These are phyloP conservation scores for Mugil cephalus DNA, from an alignment of 2,113 vertebrate genomes.

Conservation along the genomic window DNA sequence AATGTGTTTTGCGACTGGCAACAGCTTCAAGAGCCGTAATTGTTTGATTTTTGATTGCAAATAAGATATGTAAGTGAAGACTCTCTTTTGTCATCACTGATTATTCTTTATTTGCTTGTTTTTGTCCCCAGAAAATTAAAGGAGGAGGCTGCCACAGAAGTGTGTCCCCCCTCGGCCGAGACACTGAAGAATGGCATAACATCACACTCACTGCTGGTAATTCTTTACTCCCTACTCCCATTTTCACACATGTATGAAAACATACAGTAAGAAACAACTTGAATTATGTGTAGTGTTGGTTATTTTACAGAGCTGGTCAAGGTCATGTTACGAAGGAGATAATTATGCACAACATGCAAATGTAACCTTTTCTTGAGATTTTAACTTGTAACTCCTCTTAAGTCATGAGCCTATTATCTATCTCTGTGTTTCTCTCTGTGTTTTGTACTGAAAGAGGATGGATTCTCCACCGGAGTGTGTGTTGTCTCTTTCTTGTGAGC, in stretches of 20 bases:
- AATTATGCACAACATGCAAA: conserved; percentile 50
- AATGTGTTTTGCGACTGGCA: not conserved
- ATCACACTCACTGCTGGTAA: conserved; percentile 78
- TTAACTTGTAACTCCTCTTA: conserved; percentile 21
- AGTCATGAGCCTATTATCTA: conserved; percentile 14
- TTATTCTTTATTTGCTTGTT: conserved; percentile 7
- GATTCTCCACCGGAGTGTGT: conserved; percentile 86
- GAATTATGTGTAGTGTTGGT: conserved; percentile 5
- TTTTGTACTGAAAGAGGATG: conserved; percentile 78
- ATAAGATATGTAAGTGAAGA: conserved; percentile 5
- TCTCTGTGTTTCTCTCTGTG: conserved; percentile 24
- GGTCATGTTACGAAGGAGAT: conserved; percentile 31
- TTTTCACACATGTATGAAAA: not conserved
- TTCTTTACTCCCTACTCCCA: not conserved
- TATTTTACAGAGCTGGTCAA: conserved; percentile 27
- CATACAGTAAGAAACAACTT: conserved; percentile 3
- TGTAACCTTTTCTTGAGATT: conserved; percentile 24
- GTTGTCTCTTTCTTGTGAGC: conserved; percentile 83
- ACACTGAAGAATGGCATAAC: conserved; percentile 82
- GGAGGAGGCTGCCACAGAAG: conserved; percentile 74
- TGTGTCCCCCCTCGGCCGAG: conserved; percentile 64
- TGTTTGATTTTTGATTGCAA: conserved; percentile 6
- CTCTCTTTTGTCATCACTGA: conserved; percentile 2
- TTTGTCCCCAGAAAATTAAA: conserved; percentile 72
- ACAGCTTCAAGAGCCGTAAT: not conserved